Evolutionary conservation across 2,797 vertebrate species (phyloP).

Genomic region (Phalanger gymnotis): DNA sequence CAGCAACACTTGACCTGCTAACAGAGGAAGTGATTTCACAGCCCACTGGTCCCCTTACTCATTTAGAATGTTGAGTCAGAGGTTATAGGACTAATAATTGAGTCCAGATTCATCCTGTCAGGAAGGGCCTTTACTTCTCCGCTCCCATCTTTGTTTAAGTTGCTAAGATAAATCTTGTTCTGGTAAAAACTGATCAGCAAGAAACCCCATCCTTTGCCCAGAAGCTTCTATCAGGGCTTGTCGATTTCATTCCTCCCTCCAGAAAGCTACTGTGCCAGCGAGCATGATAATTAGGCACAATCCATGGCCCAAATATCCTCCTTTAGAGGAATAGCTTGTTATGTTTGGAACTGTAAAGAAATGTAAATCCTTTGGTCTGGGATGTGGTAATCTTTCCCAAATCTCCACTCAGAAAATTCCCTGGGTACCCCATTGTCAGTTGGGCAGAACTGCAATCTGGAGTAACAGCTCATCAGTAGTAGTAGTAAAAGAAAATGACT

Average conservation of each 20-base stretch:
- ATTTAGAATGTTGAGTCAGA: conserved; percentile 67
- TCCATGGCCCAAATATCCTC: conserved; percentile 47
- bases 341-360: conserved; percentile 57
- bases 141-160: conserved; percentile 1
- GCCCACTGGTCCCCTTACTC: conserved; percentile 61
- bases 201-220: conserved; percentile 26
- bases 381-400: background rate
- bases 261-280: conserved; percentile 44
- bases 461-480: background rate
- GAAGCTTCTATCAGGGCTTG: conserved; percentile 18
- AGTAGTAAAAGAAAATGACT: conserved; percentile 4
- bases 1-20: conserved; percentile 64
- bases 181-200: conserved; percentile 9
- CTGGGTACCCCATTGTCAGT: background rate
- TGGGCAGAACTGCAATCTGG: conserved; percentile 19
- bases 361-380: conserved; percentile 36
- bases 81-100: conserved; percentile 69
- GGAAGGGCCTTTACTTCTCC: conserved; percentile 32
- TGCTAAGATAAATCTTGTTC: conserved; percentile 32
- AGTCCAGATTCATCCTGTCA: conserved; percentile 62
- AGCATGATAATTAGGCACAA: conserved; percentile 37
- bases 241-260: conserved; percentile 42
- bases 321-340: conserved; percentile 53
- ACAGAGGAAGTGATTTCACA: conserved; percentile 74
- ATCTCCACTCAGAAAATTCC: background rate